Evolutionary conservation across 2,888 invertebrate genomes (phyloP).

Genomic region (Netelia melanura): DNA sequence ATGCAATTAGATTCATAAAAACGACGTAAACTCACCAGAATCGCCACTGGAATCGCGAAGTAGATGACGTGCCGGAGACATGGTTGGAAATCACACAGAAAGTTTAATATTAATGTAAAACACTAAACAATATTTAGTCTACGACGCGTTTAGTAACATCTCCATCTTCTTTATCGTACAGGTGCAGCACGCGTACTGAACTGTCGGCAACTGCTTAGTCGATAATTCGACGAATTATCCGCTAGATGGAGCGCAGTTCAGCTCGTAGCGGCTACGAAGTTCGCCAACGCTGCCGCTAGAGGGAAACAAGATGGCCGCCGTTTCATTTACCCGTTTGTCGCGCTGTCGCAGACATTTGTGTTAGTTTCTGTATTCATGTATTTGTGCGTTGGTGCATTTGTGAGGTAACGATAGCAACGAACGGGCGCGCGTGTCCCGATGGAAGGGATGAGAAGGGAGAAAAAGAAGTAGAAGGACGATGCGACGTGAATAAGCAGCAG

Average conservation of each 20-base stretch:
- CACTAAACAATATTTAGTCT: conserved; percentile 25
- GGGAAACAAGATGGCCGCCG: conserved; percentile 32
- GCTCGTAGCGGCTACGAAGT: background rate
- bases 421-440: conserved; percentile 55
- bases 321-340: background rate
- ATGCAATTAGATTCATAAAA: background rate
- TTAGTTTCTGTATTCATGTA: conserved; percentile 3
- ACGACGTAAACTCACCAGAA: conserved; percentile 74
- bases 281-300: conserved; percentile 57
- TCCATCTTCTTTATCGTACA: conserved; percentile 35
- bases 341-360: background rate
- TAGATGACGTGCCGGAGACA: conserved; percentile 74
- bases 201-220: background rate
- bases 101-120: conserved; percentile 4
- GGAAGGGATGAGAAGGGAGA: conserved; percentile 66
- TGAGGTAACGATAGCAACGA: conserved; percentile 66
- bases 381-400: background rate
- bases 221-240: background rate
- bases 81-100: conserved; percentile 53
- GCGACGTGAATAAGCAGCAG: conserved; percentile 39
- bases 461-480: conserved; percentile 58
- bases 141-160: conserved; percentile 37
- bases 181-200: background rate
- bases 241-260: background rate
- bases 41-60: conserved; percentile 78